Conservation (phyloP, 2,888 invertebrate species). For the Athalia rosae region DNA sequence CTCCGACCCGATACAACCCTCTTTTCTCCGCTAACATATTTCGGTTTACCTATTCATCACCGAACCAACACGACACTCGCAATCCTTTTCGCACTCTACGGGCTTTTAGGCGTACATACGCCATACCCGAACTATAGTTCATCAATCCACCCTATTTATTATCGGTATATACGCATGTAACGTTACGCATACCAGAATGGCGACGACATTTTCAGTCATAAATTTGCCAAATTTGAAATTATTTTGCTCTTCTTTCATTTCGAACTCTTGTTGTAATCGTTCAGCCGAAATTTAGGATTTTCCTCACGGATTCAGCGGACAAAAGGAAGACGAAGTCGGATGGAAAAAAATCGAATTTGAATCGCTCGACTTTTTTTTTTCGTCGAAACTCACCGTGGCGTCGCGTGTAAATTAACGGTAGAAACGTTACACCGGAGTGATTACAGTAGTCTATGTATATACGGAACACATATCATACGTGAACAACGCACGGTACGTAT, state of each 20-base stretch:
- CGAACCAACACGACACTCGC: conserved; percentile 10
- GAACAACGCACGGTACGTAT: no score
- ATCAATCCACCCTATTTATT: no score
- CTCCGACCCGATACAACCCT: neutral
- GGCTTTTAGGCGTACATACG: neutral
- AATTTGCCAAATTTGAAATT: no score
- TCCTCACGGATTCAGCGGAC: neutral
- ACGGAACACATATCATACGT: no score
- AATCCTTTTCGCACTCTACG: conserved; percentile 6
- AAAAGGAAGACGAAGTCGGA: neutral
- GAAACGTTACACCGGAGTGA: neutral
- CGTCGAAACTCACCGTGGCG: neutral
- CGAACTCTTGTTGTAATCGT: no score
- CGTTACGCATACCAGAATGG: no score
- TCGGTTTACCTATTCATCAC: conserved; percentile 33
- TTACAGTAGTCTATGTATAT: no score
- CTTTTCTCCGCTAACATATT: neutral
- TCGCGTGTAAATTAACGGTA: neutral
- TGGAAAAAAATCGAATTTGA: neutral
- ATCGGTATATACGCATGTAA: no score
- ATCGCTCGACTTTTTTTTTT: neutral
- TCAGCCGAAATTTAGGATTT: no score
- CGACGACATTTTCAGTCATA: no score
- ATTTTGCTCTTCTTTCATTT: no score
- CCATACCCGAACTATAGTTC: neutral